Conservation (phyloP, 2,888 invertebrate genomes). For the Dynastes hyllus region DNA sequence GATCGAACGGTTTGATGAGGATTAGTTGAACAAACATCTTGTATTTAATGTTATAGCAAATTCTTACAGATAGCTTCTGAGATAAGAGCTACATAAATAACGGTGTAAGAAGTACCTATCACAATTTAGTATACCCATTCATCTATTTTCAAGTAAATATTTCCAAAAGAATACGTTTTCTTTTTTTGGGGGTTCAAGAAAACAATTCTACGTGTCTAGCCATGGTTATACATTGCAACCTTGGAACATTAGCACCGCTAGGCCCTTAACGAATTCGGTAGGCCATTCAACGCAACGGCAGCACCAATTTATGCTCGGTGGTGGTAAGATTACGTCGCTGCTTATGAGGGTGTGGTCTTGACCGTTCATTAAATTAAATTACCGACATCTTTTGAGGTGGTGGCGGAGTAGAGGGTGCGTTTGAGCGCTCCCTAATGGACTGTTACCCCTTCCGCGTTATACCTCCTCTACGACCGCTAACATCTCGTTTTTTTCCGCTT, state of each 20-base stretch:
- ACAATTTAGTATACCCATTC: too few relatives aligned
- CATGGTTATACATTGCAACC: too few relatives aligned
- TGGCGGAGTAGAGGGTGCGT: not conserved
- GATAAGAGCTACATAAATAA: too few relatives aligned
- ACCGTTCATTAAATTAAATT: constrained; percentile 32
- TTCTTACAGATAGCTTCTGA: too few relatives aligned
- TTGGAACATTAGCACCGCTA: not conserved
- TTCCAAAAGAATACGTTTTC: too few relatives aligned
- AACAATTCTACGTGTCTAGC: too few relatives aligned
- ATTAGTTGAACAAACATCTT: too few relatives aligned
- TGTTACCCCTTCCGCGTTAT: not conserved
- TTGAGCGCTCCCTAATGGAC: constrained; percentile 30
- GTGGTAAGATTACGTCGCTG: not conserved
- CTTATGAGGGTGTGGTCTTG: constrained; percentile 33
- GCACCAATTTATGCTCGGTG: not conserved
- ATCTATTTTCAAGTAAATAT: too few relatives aligned
- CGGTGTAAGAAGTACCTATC: too few relatives aligned
- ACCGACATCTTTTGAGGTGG: constrained; percentile 31
- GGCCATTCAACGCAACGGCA: not conserved
- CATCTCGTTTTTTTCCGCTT: not conserved
- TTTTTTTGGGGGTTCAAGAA: too few relatives aligned
- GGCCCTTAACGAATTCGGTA: not conserved
- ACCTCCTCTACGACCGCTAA: not conserved
- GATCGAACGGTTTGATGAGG: too few relatives aligned
- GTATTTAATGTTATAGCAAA: too few relatives aligned